These are phyloP conservation scores for Lathronympha strigana DNA, from an alignment of 2,888 invertebrate genomes.

Conservation along the genomic window DNA sequence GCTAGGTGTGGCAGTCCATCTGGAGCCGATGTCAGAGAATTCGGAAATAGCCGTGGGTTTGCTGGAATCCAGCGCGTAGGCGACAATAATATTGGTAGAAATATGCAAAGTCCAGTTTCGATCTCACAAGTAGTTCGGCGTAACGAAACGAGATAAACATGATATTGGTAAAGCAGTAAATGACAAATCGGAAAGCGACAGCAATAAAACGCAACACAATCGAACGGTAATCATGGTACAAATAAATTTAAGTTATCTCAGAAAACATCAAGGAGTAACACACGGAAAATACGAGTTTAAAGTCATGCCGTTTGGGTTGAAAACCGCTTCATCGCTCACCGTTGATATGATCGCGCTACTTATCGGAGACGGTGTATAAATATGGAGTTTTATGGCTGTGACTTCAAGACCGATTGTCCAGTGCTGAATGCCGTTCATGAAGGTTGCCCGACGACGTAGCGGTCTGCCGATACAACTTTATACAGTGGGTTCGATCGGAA, in stretches of 20 bases:
- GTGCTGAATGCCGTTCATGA: slow-evolving; percentile 46
- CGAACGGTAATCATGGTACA: slow-evolving; percentile 58
- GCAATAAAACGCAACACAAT: slow-evolving; percentile 64
- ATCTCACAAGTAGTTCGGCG: slow-evolving; percentile 30
- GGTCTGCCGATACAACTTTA: slow-evolving; percentile 54
- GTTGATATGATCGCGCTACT: slow-evolving; percentile 60
- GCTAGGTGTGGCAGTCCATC: slow-evolving; percentile 43
- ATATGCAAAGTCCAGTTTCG: slow-evolving; percentile 43
- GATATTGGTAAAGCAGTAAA: slow-evolving; percentile 54
- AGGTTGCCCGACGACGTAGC: slow-evolving; percentile 52
- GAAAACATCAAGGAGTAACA: slow-evolving; percentile 50
- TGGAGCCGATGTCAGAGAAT: slow-evolving; percentile 45
- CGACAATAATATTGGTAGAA: slow-evolving; percentile 43
- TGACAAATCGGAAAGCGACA: slow-evolving; percentile 58
- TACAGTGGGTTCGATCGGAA: slow-evolving; percentile 54
- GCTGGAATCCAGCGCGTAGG: slow-evolving; percentile 45
- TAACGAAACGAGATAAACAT: slow-evolving; percentile 47
- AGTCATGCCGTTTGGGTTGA: slow-evolving; percentile 49
- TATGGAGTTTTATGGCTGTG: slow-evolving; percentile 55
- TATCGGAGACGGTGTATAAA: slow-evolving; percentile 59
- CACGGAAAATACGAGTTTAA: slow-evolving; percentile 62
- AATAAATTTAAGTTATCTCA: slow-evolving; percentile 59
- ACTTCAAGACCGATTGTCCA: slow-evolving; percentile 55
- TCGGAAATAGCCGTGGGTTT: slow-evolving; percentile 46
- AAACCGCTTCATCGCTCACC: slow-evolving; percentile 53